Base-by-base conservation (phyloP, 2,113 vertebrate genomes). In the Capreolus pygargus region DNA sequence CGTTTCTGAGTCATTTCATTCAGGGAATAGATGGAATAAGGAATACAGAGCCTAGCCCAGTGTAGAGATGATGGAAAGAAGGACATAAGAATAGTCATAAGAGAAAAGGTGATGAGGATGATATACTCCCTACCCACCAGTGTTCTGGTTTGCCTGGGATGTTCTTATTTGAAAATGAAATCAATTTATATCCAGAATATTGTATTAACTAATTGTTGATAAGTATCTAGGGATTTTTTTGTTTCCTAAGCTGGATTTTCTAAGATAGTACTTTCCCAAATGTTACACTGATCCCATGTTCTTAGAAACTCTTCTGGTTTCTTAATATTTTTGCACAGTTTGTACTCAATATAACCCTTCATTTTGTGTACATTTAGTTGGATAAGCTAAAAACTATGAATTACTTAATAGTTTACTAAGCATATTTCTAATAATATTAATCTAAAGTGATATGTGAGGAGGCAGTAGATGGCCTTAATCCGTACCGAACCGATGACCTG, bases 1-100 rank as follows among this genome's bases (percentile, higher is more conserved):
- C 28, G 57, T 93, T 95, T 95, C 33, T 61, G 93, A 52, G 52
- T 90, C 21, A 94, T 96, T 95, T 97, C 14, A 64, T 52, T 92
- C 28, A 81, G 12, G 23, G 36, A 47, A 79, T 36, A 83, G 21
- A 36, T 36, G 55, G 81, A 83, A 19, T 27, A 81, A 45, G 30
- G 27, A 27, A 86, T 89, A 74, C 1, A 83, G 84, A 67, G 33
- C 27, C 27, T 74, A 57, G 15, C 15, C 14, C 14, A 67, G 6
- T 70, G 36, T 6, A 78, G n/a, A 82, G 19, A 28, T 88, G 28
- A 76, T 78, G 9, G 4, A 74, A 70, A 67, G 58, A 30, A 50
- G 14, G 21, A 93, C 28, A 25, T 21, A 76, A 55, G 28, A 89
- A 36, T 54, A 36, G 11, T 16, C 14, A 12, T 23, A 64, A 67